Conservation (phyloP, 2,888 invertebrate genomes). For the Ectemnius lituratus region DNA sequence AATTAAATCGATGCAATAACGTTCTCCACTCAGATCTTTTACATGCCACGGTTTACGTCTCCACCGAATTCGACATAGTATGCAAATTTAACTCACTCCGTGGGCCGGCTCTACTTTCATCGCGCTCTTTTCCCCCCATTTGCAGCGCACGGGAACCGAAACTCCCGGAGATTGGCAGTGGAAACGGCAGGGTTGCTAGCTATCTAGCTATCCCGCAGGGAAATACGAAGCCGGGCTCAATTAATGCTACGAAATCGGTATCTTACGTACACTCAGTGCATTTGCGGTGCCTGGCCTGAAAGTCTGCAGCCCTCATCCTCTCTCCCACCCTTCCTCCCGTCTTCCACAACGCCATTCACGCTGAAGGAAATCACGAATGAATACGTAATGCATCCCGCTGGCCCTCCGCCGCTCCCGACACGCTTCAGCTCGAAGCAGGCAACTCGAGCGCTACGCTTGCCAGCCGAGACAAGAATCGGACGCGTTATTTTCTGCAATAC, state of each 20-base stretch:
- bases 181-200: conserved; percentile 45
- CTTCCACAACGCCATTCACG: conserved; percentile 23
- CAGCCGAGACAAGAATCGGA: conserved; percentile 21
- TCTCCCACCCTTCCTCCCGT: conserved; percentile 15
- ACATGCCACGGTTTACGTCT: conserved; percentile 27
- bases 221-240: conserved; percentile 71
- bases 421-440: no score
- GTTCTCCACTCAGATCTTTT: neutral
- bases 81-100: conserved; percentile 58
- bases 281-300: conserved; percentile 49
- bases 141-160: conserved; percentile 55
- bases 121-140: conserved; percentile 40
- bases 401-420: no score
- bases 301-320: conserved; percentile 1
- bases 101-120: conserved; percentile 20
- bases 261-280: conserved; percentile 69
- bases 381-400: conserved; percentile 68
- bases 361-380: conserved; percentile 71
- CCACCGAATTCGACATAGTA: conserved; percentile 53
- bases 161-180: conserved; percentile 61
- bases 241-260: conserved; percentile 74
- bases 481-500: conserved; percentile 42
- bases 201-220: conserved; percentile 69
- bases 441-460: no score
- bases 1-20: neutral